These are phyloP conservation scores for Leptodirus hochenwartii DNA, from an alignment of 2,888 invertebrate species.

Conservation along the genomic window DNA sequence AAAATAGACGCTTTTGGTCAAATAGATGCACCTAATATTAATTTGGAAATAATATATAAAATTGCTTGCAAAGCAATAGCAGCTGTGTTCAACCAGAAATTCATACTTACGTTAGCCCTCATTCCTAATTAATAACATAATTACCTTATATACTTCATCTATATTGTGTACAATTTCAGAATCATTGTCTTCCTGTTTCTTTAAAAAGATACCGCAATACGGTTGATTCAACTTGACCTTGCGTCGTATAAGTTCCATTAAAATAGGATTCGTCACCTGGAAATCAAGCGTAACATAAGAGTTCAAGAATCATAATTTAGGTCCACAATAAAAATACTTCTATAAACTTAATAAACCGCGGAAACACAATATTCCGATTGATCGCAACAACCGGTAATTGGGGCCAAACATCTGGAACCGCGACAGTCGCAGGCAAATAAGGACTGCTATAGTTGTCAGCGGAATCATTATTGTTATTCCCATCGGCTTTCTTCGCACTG, in stretches of 20 bases:
- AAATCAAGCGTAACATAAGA: constrained; percentile 15
- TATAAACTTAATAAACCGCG: constrained; percentile 92
- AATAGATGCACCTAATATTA: no score
- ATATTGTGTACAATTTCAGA: constrained; percentile 67
- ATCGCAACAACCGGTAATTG: constrained; percentile 91
- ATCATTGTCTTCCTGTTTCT: constrained; percentile 77
- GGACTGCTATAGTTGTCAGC: constrained; percentile 23
- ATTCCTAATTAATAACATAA: no score
- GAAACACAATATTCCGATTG: constrained; percentile 89
- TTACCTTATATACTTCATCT: constrained; percentile 69
- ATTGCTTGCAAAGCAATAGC: no score
- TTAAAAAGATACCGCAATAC: constrained; percentile 92
- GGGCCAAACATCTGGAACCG: constrained; percentile 93
- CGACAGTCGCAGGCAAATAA: constrained; percentile 69
- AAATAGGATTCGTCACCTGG: constrained; percentile 65
- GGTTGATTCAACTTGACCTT: constrained; percentile 94
- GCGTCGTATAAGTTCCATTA: constrained; percentile 77
- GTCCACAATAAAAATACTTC: constrained; percentile 40
- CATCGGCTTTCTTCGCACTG: no score
- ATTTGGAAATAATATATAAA: no score
- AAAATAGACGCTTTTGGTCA: no score
- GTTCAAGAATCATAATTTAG: constrained; percentile 1
- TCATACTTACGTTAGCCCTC: no score
- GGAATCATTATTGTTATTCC: no score
- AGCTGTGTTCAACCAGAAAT: no score